Base-by-base conservation (phyloP, 2,888 invertebrate genomes). In the Sinelater perroti region DNA sequence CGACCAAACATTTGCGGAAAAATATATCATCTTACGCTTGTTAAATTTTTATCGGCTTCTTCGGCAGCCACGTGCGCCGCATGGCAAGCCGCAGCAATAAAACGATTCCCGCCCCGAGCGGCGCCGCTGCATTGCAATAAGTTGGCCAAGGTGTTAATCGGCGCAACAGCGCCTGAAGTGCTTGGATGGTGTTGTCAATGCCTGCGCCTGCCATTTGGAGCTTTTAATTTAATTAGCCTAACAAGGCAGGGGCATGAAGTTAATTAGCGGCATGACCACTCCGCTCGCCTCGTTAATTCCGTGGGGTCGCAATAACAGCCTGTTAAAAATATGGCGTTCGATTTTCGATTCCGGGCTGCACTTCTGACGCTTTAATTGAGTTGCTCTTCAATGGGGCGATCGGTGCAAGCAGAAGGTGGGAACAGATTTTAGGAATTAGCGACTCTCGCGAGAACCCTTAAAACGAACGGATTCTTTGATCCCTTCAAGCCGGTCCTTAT, bases 21-120 rank as follows among this genome's bases (percentile, higher is more conserved):
- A 40, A 40, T 40, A 40, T 40, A 40, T 40, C 40, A 40, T 40
- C 21, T 40, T 40, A 40, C 40, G 24, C 40, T 40, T 40, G 40
- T 40, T 40, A 40, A 40, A 40, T 40, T 40, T 40, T 40, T 40
- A 40, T 40, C 40, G 40, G 40, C 24, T 40, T 40, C 40, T 40
- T 24, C 14, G 7, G 10, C 24, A 40, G 24, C 24, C 24, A 40
- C 40, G 40, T 40, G 40, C 24, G 26, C 24, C 14, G 40, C 21
- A 40, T 40, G 20, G 18, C 18, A 24, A 40, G 13, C 14, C 14
- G 10, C 28, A 3, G 5, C n/a, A 28, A 28, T 28, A 28, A 28
- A 28, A 40, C 24, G 8, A 40, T 40, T 40, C 13, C 24, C 16
- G 21, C 8, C 8, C 20, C 21, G 26, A 40, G 36, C 36, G 18